These are phyloP conservation scores for Poicephalus meyeri DNA, from an alignment of 2,113 vertebrate genomes.

Conservation along the genomic window DNA sequence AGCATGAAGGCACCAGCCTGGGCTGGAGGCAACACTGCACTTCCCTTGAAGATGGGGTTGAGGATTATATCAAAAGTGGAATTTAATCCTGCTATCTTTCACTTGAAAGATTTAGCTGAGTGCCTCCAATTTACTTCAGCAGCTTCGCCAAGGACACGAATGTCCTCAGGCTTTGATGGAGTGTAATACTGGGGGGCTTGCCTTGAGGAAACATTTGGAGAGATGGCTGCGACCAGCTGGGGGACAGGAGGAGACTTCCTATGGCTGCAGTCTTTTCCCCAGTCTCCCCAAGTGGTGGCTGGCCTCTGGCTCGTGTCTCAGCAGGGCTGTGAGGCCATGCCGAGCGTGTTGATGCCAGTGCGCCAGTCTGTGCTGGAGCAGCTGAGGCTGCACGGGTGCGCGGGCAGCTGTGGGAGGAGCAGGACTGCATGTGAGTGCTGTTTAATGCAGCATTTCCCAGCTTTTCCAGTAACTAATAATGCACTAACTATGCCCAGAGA, in stretches of 20 bases:
- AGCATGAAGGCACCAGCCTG: conserved; percentile 10
- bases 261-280: not conserved
- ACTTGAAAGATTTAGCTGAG: not conserved
- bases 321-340: not conserved
- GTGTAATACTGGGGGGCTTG: not conserved
- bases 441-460: not conserved
- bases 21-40: not conserved
- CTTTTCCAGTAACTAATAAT: not conserved
- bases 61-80: not conserved
- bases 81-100: conserved; percentile 11
- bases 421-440: not conserved
- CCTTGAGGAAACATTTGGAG: not conserved
- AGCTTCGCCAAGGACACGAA: not conserved
- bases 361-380: not conserved
- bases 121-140: not conserved
- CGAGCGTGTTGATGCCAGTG: not conserved
- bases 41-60: not conserved
- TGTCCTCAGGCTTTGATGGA: not conserved
- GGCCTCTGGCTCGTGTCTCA: not conserved
- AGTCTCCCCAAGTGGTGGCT: not conserved
- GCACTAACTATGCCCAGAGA: not conserved
- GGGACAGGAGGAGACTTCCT: not conserved
- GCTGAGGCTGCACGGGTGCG: not conserved
- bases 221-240: not conserved
- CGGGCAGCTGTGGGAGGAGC: not conserved